Evolutionary conservation across 2,113 vertebrate species (phyloP).

Genomic region (Eulemur rufifrons): DNA sequence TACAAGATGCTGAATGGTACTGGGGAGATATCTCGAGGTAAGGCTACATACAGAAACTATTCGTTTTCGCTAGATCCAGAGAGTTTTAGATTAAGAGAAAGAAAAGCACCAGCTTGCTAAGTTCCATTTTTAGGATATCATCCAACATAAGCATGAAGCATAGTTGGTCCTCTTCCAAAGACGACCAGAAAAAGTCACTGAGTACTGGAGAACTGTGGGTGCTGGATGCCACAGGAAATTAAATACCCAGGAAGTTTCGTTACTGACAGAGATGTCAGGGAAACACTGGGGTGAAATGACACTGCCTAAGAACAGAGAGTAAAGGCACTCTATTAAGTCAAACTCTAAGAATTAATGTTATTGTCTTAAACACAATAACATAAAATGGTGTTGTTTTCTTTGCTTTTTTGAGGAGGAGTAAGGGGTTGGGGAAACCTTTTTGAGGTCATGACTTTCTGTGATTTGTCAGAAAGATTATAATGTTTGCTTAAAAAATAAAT

Average conservation of each 20-base stretch:
- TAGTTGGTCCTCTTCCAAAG: conserved; percentile 69
- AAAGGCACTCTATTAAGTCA: background rate
- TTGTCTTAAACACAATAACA: background rate
- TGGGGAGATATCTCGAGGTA: conserved; percentile 99
- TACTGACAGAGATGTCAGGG: conserved; percentile 47
- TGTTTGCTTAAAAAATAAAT: background rate
- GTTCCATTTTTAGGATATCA: conserved; percentile 67
- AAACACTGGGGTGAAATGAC: conserved; percentile 39
- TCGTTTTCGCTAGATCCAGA: background rate
- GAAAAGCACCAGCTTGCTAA: conserved; percentile 57
- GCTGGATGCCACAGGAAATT: conserved; percentile 62
- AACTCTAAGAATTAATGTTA: background rate
- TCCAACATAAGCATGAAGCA: conserved; percentile 70
- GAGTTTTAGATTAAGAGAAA: conserved; percentile 19
- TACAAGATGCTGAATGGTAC: conserved; percentile 99
- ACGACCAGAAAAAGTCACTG: conserved; percentile 69
- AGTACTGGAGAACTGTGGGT: conserved; percentile 49
- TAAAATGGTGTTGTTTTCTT: background rate
- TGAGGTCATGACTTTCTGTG: background rate
- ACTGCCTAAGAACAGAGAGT: background rate
- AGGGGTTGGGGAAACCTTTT: background rate
- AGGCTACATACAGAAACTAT: conserved; percentile 64
- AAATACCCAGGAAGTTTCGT: conserved; percentile 50
- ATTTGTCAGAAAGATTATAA: background rate
- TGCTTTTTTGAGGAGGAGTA: background rate